phyloP scores from a whole-genome alignment of 2,888 invertebrate genomes.

The Ligdia adustata region DNA sequence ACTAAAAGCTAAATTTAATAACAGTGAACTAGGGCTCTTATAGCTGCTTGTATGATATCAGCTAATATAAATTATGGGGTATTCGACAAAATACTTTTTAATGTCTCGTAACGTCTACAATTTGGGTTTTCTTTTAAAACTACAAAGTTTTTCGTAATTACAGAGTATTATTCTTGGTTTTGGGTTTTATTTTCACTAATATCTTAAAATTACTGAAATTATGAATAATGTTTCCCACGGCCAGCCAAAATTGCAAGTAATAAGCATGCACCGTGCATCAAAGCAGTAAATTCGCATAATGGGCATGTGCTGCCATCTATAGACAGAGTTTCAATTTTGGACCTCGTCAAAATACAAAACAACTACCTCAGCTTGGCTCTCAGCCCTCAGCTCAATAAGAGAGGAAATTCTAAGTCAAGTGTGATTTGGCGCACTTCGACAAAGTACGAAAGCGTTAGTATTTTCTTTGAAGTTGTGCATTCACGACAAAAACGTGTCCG shows the following conservation, averaged over 20 bases:
- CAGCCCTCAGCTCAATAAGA: no score
- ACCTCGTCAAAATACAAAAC: conserved; percentile 10
- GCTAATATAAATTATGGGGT: no score
- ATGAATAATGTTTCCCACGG: conserved; percentile 10
- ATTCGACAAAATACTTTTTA: no score
- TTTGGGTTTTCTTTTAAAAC: no score
- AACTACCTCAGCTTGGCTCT: background rate
- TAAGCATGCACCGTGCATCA: conserved; percentile 26
- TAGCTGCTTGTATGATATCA: no score
- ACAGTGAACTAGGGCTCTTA: no score
- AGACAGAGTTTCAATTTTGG: background rate
- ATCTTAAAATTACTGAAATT: conserved; percentile 9
- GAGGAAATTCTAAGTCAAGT: no score
- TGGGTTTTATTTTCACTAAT: no score
- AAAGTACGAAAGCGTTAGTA: conserved; percentile 5
- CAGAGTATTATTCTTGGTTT: no score
- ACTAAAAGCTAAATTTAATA: no score
- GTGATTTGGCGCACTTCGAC: background rate
- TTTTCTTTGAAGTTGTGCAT: conserved; percentile 32
- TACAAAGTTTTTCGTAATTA: no score
- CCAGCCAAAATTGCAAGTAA: conserved; percentile 24
- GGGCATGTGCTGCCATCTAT: conserved; percentile 17
- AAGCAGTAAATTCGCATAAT: conserved; percentile 21
- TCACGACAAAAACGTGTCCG: conserved; percentile 29
- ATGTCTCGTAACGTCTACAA: no score